phyloP scores from a whole-genome alignment of 2,888 invertebrate genomes.

The Drosophila vallismaia region DNA sequence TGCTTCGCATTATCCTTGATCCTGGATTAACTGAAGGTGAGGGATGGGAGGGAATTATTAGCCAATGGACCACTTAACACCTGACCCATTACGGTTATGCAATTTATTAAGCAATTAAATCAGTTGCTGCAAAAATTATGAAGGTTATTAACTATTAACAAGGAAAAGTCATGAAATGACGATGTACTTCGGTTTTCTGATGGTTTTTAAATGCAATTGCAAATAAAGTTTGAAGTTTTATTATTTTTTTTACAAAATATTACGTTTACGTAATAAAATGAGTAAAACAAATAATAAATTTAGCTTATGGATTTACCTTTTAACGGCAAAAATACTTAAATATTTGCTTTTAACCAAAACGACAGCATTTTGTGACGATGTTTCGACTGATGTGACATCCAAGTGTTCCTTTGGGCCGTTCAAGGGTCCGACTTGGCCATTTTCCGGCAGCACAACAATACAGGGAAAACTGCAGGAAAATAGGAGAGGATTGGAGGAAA shows the following conservation, averaged over 20 bases:
- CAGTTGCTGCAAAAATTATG: constrained; percentile 14
- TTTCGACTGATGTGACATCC: constrained; percentile 49
- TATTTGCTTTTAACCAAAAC: not conserved
- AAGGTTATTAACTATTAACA: not conserved
- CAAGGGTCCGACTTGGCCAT: constrained; percentile 35
- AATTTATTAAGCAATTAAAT: constrained; percentile 38
- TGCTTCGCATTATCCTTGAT: not conserved
- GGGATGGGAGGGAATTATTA: not conserved
- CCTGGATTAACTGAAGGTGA: not conserved
- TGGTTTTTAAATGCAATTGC: not conserved
- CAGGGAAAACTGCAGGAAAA: not conserved
- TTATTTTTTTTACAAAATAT: too few relatives aligned
- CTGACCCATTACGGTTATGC: constrained; percentile 27
- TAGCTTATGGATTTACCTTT: not conserved
- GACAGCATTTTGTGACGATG: constrained; percentile 19
- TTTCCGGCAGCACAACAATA: constrained; percentile 8
- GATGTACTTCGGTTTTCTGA: not conserved
- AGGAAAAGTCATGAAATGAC: not conserved
- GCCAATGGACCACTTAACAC: constrained; percentile 26
- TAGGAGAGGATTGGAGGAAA: not conserved
- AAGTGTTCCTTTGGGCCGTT: constrained; percentile 52
- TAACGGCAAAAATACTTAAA: not conserved
- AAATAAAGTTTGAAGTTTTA: not conserved
- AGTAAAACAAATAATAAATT: not conserved
- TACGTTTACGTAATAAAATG: not conserved